Base-by-base conservation (phyloP, 2,113 vertebrate species). In the Danionella cerebrum region DNA sequence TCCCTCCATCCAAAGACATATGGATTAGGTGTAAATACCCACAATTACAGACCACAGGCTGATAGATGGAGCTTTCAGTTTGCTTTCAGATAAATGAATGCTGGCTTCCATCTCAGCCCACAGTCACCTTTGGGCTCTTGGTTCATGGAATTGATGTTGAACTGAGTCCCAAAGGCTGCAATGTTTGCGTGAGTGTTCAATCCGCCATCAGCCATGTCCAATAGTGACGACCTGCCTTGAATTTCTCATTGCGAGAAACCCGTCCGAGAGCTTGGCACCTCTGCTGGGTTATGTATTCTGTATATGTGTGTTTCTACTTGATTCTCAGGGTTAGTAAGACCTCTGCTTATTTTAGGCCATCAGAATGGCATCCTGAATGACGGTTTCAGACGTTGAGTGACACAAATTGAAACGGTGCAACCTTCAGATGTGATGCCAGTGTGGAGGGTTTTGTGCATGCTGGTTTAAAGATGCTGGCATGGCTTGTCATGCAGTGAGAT, bases 81-180 rank as follows among this genome's bases (percentile, higher is more conserved):
- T 60, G 39, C 16, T 19, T 45, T 45, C 39, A 44, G 58, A 60
- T 60, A 45, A 60, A 60, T 60, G 58, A 60, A 29, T 16, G 58
- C 41, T 44, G 60, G 79, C 82, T 83, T 82, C 75, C 71, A 77
- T 87, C 84, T 88, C 80, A 72, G 82, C 79, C n/a, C n/a, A 73
- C 82, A 80, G 81, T 86, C 82, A 86, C 76, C 85, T 80, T 71
- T 78, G 75, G 84, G 84, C 79, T 76, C 41, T 24, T 79, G 76
- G 70, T 67, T 78, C 19, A 24, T 78, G 80, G 87, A 87, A 89
- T 88, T 88, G 88, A 88, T 89, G 88, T 89, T 90, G 39, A 84
- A 74, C 78, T 78, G 54, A 83, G 83, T 88, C 87, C 86, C 77
- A 74, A 82, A 81, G 82, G 86, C 87, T 87, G 79, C 29, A 31